Conservation (phyloP, 2,113 vertebrate species). For the Plecturocebus donacophilus region DNA sequence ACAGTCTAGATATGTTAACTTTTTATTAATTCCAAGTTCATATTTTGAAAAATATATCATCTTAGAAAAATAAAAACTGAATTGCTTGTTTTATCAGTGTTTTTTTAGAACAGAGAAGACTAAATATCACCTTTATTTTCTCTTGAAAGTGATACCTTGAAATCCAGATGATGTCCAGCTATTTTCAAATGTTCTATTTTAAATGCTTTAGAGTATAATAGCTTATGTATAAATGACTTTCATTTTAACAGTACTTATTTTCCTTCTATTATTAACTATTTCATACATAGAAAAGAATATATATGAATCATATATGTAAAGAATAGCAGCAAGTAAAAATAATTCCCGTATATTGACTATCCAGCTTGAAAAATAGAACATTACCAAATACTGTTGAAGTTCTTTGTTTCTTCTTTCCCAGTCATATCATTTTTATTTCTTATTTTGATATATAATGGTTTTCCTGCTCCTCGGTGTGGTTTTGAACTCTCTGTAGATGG, state of each 20-base stretch:
- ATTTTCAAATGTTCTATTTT: not conserved
- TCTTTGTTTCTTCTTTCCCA: not conserved
- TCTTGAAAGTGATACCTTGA: not conserved
- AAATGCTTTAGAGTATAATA: not conserved
- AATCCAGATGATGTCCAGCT: not conserved
- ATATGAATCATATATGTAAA: not conserved
- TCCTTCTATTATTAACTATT: not conserved
- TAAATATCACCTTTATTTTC: not conserved
- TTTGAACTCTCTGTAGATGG: slow-evolving; percentile 13
- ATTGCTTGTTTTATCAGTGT: not conserved
- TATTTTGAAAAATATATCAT: not conserved
- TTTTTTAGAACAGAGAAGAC: not conserved
- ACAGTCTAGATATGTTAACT: not conserved
- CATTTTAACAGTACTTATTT: not conserved
- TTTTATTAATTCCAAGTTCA: slow-evolving; percentile 37
- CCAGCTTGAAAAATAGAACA: slow-evolving; percentile 24
- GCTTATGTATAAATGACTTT: not conserved
- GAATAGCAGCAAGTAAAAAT: slow-evolving; percentile 11
- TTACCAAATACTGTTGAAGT: not conserved
- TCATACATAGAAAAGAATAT: not conserved
- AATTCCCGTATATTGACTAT: not conserved
- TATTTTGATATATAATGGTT: not conserved
- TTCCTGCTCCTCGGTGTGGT: not conserved
- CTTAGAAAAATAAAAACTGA: slow-evolving; percentile 30
- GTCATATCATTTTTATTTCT: not conserved